Base-by-base conservation (phyloP, 2,113 vertebrate species). In the Oncorhynchus kisutch region DNA sequence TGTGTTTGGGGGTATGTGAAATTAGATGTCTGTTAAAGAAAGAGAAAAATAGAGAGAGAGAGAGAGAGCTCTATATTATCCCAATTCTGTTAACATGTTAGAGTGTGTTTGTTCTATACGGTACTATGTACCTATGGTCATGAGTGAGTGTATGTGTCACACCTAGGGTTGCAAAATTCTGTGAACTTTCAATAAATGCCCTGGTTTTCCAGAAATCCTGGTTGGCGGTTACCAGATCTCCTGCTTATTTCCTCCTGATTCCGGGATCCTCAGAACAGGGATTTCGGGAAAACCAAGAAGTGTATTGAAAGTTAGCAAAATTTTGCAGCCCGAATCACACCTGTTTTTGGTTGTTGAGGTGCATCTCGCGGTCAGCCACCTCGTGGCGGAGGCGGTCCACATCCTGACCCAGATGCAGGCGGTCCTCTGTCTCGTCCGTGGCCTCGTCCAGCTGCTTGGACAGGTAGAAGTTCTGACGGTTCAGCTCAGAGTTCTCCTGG, bases 291-390 rank as follows among this genome's bases (percentile, higher is more conserved):
- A 45, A 45, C 9, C 39, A 45, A 45, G 9, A 45, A 45, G 9
- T 45, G 2, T 45, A 12, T 45, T 12, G 39, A 45, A 45, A 11
- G 39, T 45, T 45, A 2, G 8, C 39, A 11, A 9, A 45, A 9
- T 45, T 45, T 45, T 45, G 8, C 39, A 20, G 20, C 54, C 54
- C 9, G 4, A 22, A 45, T n/a, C 20, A 4, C 6, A 93, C 97
- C 88, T 98, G 97, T 88, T 99, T 99, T 91, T 99, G 98, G 91
- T 98, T 99, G 91, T 97, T 99, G 2, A 99, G 96, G 87, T 98
- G 97, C 96, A 99, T 98, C 90, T 99, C 98, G 1, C 97, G 85
- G 90, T 99, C 97, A 0, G 97, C 96, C 88, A 99, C 97, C 92
- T 99, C 98, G 0, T 96, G 93, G 48, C 98, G 95, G 77, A 98